Conservation (phyloP, 2,888 invertebrate genomes). For the Agrilus biguttatus region DNA sequence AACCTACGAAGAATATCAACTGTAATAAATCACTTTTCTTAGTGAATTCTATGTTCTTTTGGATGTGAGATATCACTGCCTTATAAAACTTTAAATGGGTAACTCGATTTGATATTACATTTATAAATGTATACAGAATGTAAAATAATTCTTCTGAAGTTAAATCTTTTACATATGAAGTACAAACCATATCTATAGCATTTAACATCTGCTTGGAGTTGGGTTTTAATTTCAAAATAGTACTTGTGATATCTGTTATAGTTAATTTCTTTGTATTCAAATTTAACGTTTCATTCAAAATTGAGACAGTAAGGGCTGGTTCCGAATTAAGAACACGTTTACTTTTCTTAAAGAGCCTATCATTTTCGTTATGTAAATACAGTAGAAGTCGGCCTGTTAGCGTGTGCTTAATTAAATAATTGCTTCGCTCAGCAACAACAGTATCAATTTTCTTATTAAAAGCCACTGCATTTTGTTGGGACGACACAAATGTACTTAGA, state of each 20-base stretch:
- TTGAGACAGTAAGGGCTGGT: too few species aligned
- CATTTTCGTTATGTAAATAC: constrained; percentile 6
- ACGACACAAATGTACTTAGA: too few species aligned
- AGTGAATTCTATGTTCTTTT: constrained; percentile 13
- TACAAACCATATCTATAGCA: constrained; percentile 23
- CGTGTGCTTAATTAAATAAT: constrained; percentile 7
- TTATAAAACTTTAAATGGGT: constrained; percentile 21
- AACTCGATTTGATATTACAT: constrained; percentile 20
- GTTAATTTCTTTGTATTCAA: too few species aligned
- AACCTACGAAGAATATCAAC: constrained; percentile 26
- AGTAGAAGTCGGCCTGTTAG: constrained; percentile 9
- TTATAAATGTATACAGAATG: constrained; percentile 21
- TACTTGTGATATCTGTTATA: too few species aligned
- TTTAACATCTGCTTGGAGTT: constrained; percentile 16
- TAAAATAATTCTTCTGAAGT: constrained; percentile 16
- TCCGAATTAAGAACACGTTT: too few species aligned
- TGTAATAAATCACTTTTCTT: constrained; percentile 23
- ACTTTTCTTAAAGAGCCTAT: too few species aligned
- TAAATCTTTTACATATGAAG: constrained; percentile 15
- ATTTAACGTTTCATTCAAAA: too few species aligned
- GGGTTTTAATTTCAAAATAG: background rate
- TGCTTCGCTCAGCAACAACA: too few species aligned
- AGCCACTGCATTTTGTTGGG: too few species aligned
- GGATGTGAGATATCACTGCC: constrained; percentile 17
- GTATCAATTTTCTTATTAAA: too few species aligned